Evolutionary conservation across 2,888 invertebrate genomes (phyloP).

Genomic region (Pristionchus arcanus): DNA sequence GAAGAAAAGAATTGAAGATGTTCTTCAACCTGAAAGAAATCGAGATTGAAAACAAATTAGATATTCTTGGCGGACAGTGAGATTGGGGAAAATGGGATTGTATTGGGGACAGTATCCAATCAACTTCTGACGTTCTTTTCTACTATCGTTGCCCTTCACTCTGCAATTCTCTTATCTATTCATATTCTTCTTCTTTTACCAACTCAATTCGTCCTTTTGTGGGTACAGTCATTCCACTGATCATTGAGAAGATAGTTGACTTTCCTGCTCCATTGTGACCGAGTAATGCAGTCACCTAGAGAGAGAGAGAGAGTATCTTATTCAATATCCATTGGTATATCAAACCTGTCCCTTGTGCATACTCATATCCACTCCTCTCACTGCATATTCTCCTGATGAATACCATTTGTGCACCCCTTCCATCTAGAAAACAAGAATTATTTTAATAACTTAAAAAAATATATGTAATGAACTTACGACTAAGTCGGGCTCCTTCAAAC

Average conservation of each 20-base stretch:
- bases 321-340: not conserved
- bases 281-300: conserved; percentile 73
- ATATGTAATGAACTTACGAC: not conserved
- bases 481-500: not conserved
- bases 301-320: not conserved
- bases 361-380: conserved; percentile 70
- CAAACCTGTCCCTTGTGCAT: conserved; percentile 72
- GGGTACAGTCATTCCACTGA: conserved; percentile 70
- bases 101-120: conserved; percentile 74
- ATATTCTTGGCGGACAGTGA: not conserved
- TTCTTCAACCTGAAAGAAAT: conserved; percentile 66
- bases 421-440: not conserved
- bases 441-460: conserved; percentile 4
- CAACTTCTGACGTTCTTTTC: conserved; percentile 61
- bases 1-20: conserved; percentile 72
- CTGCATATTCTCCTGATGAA: conserved; percentile 70
- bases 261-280: conserved; percentile 78
- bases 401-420: conserved; percentile 27
- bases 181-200: not conserved
- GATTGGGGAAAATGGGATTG: conserved; percentile 72
- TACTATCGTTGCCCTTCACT: conserved; percentile 66
- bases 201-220: conserved; percentile 64
- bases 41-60: not conserved
- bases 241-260: conserved; percentile 70
- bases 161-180: not conserved